These are phyloP conservation scores for Hedya salicella DNA, from an alignment of 2,888 invertebrate species.

Conservation along the genomic window DNA sequence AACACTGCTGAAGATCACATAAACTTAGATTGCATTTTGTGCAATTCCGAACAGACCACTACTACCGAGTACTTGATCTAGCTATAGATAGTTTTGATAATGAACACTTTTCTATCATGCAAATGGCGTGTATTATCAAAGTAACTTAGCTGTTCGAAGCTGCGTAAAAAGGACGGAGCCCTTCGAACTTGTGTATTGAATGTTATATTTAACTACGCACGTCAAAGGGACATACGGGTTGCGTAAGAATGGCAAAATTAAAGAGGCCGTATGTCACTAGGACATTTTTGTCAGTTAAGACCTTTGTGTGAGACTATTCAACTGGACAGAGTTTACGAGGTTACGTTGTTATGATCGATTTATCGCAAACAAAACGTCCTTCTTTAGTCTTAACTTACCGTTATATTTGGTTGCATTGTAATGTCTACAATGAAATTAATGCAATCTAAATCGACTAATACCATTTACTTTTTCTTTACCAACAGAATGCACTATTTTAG, in stretches of 20 bases:
- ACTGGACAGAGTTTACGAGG: not conserved
- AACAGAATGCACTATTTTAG: no score
- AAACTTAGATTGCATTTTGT: no score
- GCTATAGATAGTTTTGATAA: no score
- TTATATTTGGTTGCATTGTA: no score
- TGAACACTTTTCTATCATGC: no score
- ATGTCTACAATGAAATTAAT: no score
- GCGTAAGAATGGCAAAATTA: not conserved
- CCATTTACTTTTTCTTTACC: no score
- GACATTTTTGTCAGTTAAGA: not conserved
- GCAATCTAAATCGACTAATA: no score
- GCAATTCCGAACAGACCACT: no score
- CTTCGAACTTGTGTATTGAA: slow-evolving; percentile 5
- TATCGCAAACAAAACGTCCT: not conserved
- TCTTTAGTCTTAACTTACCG: not conserved
- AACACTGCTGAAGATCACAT: no score
- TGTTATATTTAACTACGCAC: slow-evolving; percentile 20
- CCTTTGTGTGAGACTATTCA: not conserved
- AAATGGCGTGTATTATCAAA: not conserved
- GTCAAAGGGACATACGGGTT: slow-evolving; percentile 19
- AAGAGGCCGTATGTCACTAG: not conserved
- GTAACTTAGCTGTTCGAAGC: not conserved
- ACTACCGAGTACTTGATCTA: no score
- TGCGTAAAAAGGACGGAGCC: slow-evolving; percentile 2
- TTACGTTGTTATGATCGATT: not conserved